Base-by-base conservation (phyloP, 2,888 invertebrate species). In the Oscheius sp. region DNA sequence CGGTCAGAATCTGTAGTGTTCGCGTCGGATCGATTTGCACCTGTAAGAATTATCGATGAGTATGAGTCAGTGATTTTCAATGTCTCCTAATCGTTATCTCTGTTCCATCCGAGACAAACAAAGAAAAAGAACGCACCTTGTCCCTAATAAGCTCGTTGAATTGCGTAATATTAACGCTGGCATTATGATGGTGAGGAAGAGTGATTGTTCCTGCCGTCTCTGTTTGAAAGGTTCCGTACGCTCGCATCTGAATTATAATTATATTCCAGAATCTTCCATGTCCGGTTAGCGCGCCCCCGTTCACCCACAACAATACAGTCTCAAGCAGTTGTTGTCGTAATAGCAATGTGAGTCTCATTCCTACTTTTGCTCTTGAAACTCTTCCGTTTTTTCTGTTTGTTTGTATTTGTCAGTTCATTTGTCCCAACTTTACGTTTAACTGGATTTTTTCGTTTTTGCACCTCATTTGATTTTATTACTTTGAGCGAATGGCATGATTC, bases 21-120 rank as follows among this genome's bases (percentile, higher is more conserved):
- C 87, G 80, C 68, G 83, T 80, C 53, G 86, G 84, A 58, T 87
- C 86, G 51, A 86, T 76, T 9, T 77, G 76, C 70, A 85, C 76
- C 79, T 85, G 84, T 79, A 70, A 62, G 13, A 21, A 21, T 32
- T 13, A 13, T 53, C 53, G 11, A 7, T 7, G 42, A 42, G 3
- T 0, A 42, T 42, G 42, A 42, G 42, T 42, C 42, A 42, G 42
- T 42, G 7, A 42, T 42, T 5, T 42, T 7, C 3, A 42, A 5
- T 42, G 42, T 58, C 33, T 58, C 21, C 21, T 21, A 21, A 21
- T 21, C 21, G 21, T 58, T 58, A 33, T 32, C 32, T 21, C 32
- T 1, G 5, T 58, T 58, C 11, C 11, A 58, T n/a, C 10, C 9
- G 11, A 7, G 37, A 13, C n/a, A 37, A 10, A 60, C 3, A 29